Evolutionary conservation across 2,113 vertebrate species (phyloP), one percentile per base, ranked within the genome.

Genomic region (Astur gentilis): DNA sequence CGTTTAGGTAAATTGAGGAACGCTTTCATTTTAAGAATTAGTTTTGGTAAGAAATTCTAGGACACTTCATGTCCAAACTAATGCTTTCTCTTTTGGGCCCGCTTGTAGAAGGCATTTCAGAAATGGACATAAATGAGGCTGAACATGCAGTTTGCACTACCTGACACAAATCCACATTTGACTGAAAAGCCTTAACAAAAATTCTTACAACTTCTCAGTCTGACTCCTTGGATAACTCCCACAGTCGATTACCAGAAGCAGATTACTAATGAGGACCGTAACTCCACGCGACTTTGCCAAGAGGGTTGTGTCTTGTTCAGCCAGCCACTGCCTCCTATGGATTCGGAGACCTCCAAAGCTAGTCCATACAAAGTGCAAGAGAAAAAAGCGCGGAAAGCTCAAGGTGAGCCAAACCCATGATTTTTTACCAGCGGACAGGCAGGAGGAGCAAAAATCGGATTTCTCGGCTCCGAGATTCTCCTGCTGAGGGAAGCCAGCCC

Each of bases 331-430:
- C 40, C 32, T 66, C 55, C n/a, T 36, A 36, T 1, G 11, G 32
- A n/a, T 44, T 65, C 32, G 40, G 17, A 50, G 32, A 3, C 40
- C 40, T 26, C 27, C 36, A 55, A 40, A 45, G 7, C 20, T 13
- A 47, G 10, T 10, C 32, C 50, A 11, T 7, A n/a, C 20, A 31
- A 71, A 42, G 31, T 0, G 0, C 2, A 31, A 25, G 23, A 40
- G 13, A 7, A 58, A 38, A 36, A 23, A 18, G 54, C 2, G 8
- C 34, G 6, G 21, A 87, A 86, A 61, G 17, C 12, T 60, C 40
- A 34, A 25, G 31, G 38, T 13, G 18, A 62, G 21, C 13, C 49
- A 61, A 40, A 40, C 11, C 10, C 19, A 4, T 2, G 16, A 16
- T n/a, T n/a, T 62, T 40, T 44, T n/a, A 52, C 11, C 13, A 45